Conservation (phyloP, 2,113 vertebrate genomes). For the Gasterosteus aculeatus region DNA sequence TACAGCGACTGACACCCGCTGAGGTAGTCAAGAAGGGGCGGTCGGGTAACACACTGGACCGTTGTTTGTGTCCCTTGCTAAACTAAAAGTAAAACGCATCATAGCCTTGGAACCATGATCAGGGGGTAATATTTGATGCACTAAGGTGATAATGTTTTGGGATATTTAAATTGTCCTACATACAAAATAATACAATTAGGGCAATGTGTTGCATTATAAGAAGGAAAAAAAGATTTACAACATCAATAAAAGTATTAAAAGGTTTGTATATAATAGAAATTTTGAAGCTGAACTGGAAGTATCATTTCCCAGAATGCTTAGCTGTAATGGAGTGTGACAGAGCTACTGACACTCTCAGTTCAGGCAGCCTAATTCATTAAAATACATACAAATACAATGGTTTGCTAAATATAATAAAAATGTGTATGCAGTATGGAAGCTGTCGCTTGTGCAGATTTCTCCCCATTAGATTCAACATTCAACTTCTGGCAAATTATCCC, state of each 20-base stretch:
- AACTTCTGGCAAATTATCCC: conserved; percentile 55
- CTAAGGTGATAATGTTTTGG: too few species aligned
- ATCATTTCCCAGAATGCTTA: conserved; percentile 23
- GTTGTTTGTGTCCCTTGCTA: too few species aligned
- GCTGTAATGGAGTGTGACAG: conserved; percentile 43
- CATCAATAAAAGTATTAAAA: conserved; percentile 24
- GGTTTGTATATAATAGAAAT: conserved; percentile 4
- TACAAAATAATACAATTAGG: background rate
- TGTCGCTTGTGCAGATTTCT: conserved; percentile 42
- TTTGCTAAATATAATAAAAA: conserved; percentile 30
- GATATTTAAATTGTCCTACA: too few species aligned
- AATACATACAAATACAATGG: conserved; percentile 44
- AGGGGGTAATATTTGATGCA: too few species aligned
- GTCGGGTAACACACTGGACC: too few species aligned
- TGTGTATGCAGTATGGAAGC: conserved; percentile 8
- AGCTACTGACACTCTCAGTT: conserved; percentile 19
- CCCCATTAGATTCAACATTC: conserved; percentile 58
- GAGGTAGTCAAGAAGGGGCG: too few species aligned
- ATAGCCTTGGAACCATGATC: too few species aligned
- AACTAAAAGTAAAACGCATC: too few species aligned
- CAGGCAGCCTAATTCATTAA: conserved; percentile 32
- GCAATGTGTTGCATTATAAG: background rate
- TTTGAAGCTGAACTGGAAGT: conserved; percentile 34
- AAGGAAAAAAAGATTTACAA: background rate
- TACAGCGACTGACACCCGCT: too few species aligned